These are phyloP conservation scores for Aldabrachelys gigantea DNA, from an alignment of 2,113 vertebrate genomes.

Conservation along the genomic window DNA sequence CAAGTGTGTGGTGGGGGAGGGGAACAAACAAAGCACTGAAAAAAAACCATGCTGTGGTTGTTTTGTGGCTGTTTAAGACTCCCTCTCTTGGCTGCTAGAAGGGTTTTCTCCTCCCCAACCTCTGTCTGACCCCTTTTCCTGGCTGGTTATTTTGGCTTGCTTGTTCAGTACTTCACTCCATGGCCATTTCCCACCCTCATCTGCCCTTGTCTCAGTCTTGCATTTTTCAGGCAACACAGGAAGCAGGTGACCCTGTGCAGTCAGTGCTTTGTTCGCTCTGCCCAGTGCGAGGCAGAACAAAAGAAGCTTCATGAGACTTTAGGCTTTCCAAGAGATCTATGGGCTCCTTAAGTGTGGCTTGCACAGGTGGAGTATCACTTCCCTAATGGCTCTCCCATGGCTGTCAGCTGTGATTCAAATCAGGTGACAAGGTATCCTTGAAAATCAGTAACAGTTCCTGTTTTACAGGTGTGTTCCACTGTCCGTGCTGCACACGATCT, in stretches of 20 bases:
- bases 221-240: background rate
- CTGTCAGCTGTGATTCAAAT: background rate
- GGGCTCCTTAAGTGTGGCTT: background rate
- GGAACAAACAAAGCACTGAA: background rate
- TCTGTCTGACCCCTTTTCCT: background rate
- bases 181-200: background rate
- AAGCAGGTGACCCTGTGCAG: background rate
- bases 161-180: background rate
- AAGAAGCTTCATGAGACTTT: background rate
- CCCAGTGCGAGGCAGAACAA: background rate
- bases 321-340: background rate
- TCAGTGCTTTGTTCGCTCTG: background rate
- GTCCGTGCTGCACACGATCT: conserved; percentile 3
- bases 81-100: background rate
- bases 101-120: background rate
- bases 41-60: background rate
- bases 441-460: background rate
- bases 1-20: background rate
- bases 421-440: background rate
- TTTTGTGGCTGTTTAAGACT: background rate
- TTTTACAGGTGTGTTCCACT: background rate
- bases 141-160: background rate
- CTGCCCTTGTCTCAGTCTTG: background rate
- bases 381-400: background rate
- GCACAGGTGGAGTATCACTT: background rate